Evolutionary conservation across 1,140 invertebrate genomes (phyloP).

Genomic region (Ectropis grisescens): DNA sequence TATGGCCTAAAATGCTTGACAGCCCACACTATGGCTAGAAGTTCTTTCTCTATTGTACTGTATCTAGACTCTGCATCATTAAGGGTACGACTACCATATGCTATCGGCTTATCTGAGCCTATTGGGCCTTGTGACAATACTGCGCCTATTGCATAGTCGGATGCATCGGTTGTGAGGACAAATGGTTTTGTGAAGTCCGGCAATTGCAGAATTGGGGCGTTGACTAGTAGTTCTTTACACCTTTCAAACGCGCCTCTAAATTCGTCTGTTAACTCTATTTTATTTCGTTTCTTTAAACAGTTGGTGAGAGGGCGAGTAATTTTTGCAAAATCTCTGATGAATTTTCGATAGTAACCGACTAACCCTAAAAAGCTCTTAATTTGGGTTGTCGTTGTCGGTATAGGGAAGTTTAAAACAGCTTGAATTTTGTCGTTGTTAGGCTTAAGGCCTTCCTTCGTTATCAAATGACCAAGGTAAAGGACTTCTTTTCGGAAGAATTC

Average conservation of each 20-base stretch:
- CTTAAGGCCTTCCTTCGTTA: conserved; percentile 10
- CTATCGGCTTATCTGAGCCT: conserved; percentile 15
- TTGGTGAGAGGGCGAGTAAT: conserved; percentile 20
- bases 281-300: conserved; percentile 13
- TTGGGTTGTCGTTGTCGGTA: conserved; percentile 9
- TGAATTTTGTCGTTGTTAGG: conserved; percentile 15
- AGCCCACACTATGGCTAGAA: conserved; percentile 12
- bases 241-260: conserved; percentile 13
- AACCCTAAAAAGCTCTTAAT: conserved; percentile 29
- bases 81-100: conserved; percentile 15
- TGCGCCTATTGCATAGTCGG: conserved; percentile 12
- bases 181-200: conserved; percentile 16
- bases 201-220: conserved; percentile 18
- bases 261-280: conserved; percentile 9
- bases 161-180: conserved; percentile 19
- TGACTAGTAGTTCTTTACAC: conserved; percentile 17
- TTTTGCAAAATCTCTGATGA: conserved; percentile 21
- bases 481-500: conserved; percentile 8
- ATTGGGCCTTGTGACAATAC: conserved; percentile 15
- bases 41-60: conserved; percentile 16
- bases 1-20: conserved; percentile 14
- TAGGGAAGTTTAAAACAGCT: conserved; percentile 9
- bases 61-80: conserved; percentile 11
- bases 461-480: conserved; percentile 10
- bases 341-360: conserved; percentile 30